Evolutionary conservation across 2,797 vertebrate genomes (phyloP), one percentile per base, ranked within the genome.

Genomic region (Coluber constrictor): DNA sequence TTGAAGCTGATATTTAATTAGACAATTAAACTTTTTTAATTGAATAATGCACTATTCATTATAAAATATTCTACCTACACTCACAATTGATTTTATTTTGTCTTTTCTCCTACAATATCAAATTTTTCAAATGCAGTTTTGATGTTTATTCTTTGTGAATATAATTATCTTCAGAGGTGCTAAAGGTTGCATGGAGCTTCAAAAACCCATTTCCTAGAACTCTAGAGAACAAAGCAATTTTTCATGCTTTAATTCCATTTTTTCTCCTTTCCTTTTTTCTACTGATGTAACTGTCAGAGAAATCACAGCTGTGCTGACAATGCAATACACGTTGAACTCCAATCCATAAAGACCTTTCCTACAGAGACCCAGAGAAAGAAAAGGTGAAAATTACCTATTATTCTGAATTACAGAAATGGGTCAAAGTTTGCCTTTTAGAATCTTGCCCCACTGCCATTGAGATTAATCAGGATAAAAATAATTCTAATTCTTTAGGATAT

Each of bases 221-320:
- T 95, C 90, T 32, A 70, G 88, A 96, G 95, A 95, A 94, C 89
- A 96, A 95, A 96, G 94, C 86, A 94, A 97, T 97, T 97, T 96
- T 97, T 98, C 96, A 97, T 94, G 96, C 93, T 95, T 93, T 97
- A 98, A 98, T 98, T 97, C 95, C 89, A 95, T 98, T 98, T 96
- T 96, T 98, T 98, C 95, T 89, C 95, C 98, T 98, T 96, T 97
- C 98, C 96, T 97, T 96, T 97, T 97, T 96, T 96, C 96, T 96
- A 96, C 94, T 96, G 93, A 96, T 93, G 95, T 92, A 96, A 96
- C 87, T 96, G 94, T 94, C 94, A 96, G 93, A 96, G 92, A 97
- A 96, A 96, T 96, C 97, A 96, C 95, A 96, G 96, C 94, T 94
- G 91, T 89, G 96, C 97, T 96, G 97, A 97, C 97, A 97, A 96